phyloP scores from a whole-genome alignment of 2,888 invertebrate species.

The Mesorhabditis sp. region DNA sequence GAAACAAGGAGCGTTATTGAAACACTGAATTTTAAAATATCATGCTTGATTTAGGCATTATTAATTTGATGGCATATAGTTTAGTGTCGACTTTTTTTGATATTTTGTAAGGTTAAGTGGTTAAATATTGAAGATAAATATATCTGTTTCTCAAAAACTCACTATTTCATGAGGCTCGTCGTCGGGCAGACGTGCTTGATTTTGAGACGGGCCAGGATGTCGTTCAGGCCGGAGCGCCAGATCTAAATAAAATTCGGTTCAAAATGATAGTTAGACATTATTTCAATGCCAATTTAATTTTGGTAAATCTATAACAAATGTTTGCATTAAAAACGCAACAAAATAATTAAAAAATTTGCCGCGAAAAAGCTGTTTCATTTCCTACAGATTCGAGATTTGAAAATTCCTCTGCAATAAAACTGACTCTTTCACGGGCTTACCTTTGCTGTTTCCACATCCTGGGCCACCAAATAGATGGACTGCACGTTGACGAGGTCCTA shows the following conservation, averaged over 20 bases:
- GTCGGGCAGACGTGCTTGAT: conserved; percentile 82
- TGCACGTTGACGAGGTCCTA: conserved; percentile 93
- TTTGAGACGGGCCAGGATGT: conserved; percentile 90
- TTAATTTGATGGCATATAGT: no score
- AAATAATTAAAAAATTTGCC: not conserved
- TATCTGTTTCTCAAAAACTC: conserved; percentile 64
- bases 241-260: conserved; percentile 67
- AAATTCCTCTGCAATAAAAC: no score
- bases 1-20: no score
- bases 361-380: conserved; percentile 11
- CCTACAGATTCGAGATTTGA: no score
- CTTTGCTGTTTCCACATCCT: conserved; percentile 86
- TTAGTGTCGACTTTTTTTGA: no score
- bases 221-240: conserved; percentile 85
- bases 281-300: no score
- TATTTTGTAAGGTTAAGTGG: no score
- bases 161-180: conserved; percentile 97
- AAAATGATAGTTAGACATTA: not conserved
- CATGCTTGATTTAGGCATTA: no score
- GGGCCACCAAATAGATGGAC: conserved; percentile 92
- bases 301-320: no score
- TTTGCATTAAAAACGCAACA: not conserved
- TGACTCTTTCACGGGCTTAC: no score
- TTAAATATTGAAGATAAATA: no score
- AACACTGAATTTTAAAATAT: no score